Percentiles rank a stretch among this genome's conserved stretches.
Conservation (phyloP, 1,140 invertebrate species). For the Grapholita molesta region DNA sequence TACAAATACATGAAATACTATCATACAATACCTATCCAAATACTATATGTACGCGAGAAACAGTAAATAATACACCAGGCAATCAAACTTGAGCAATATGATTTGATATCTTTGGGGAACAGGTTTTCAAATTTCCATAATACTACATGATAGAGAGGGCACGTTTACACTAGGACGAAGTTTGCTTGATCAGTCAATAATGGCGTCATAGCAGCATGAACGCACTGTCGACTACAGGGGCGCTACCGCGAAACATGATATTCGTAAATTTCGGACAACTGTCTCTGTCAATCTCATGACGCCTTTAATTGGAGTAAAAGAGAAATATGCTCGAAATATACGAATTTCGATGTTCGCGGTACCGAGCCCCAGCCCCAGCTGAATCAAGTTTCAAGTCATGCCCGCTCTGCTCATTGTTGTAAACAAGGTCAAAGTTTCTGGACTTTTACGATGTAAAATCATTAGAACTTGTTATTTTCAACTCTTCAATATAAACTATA, state of each 20-base stretch:
- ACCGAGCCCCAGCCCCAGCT: neutral
- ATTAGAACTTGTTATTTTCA: neutral
- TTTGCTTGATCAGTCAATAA: no score
- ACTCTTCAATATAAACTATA: neutral
- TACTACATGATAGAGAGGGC: neutral
- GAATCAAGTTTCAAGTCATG: neutral
- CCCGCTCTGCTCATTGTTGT: neutral
- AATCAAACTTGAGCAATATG: neutral
- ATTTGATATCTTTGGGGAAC: neutral
- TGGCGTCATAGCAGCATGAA: no score
- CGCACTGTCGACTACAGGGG: no score
- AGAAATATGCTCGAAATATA: no score
- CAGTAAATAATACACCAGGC: neutral
- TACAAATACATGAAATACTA: neutral
- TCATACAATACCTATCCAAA: slow-evolving; percentile 14
- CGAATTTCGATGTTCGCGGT: no score
- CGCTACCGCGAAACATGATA: no score
- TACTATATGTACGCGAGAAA: neutral
- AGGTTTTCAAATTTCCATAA: neutral
- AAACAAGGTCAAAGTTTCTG: neutral
- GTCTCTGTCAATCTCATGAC: no score
- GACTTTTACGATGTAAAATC: neutral
- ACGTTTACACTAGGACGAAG: neutral
- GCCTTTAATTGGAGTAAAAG: no score
- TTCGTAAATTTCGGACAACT: no score